Evolutionary conservation across 2,888 invertebrate species (phyloP).

Genomic region (Mesorhabditis sp.): DNA sequence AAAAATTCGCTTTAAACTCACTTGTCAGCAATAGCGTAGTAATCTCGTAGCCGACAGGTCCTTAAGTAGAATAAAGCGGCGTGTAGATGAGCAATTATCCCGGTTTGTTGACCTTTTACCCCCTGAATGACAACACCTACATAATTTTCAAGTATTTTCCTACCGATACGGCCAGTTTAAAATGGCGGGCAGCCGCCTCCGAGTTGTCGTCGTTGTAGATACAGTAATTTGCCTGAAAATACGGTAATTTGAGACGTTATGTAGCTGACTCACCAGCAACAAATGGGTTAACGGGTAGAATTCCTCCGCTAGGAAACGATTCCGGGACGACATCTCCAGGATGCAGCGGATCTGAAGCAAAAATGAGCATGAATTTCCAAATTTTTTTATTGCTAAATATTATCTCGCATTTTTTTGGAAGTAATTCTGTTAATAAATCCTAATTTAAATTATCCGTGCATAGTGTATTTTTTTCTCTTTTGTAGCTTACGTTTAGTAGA

Average conservation of each 20-base stretch:
- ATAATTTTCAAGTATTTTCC: not conserved
- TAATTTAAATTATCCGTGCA: too few species aligned
- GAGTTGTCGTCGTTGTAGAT: not conserved
- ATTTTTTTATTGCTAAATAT: too few species aligned
- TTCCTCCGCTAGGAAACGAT: not conserved
- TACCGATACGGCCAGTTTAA: not conserved
- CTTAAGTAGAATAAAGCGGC: not conserved
- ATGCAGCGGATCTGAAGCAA: not conserved
- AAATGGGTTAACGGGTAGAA: not conserved
- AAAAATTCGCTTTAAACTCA: not conserved
- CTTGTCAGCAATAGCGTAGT: constrained; percentile 1
- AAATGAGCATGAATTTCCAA: too few species aligned
- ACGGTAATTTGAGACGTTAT: not conserved
- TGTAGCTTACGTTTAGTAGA: not conserved
- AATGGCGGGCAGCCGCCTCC: not conserved
- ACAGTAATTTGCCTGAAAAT: not conserved
- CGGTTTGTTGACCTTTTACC: not conserved
- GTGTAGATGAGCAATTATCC: not conserved
- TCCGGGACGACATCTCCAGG: not conserved
- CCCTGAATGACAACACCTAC: not conserved
- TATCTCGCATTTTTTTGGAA: too few species aligned
- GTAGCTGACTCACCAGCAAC: not conserved
- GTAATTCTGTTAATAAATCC: too few species aligned
- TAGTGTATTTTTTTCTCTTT: too few species aligned
- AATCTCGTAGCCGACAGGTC: not conserved